Percentiles rank a stretch among this genome's conserved stretches.
phyloP scores from a whole-genome alignment of 2,113 vertebrate species.

The Phyllostomus hastatus region DNA sequence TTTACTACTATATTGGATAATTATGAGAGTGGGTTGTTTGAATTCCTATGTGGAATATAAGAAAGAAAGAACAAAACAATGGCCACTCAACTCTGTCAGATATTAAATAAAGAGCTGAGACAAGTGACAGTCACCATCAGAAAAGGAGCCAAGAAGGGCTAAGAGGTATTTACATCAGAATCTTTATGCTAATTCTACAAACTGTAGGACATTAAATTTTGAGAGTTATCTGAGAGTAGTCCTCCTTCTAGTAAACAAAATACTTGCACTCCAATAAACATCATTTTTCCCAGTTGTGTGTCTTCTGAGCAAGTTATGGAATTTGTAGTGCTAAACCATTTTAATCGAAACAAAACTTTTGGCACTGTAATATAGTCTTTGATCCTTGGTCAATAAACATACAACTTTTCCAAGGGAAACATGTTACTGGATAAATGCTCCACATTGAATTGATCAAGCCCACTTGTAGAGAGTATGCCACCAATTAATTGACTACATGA shows the following conservation, averaged over 20 bases:
- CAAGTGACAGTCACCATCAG: not conserved
- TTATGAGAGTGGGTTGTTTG: not conserved
- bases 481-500: not conserved
- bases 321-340: constrained; percentile 27
- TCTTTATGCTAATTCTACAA: not conserved
- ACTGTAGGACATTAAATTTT: not conserved
- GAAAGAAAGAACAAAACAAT: not conserved
- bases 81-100: not conserved
- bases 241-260: not conserved
- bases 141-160: not conserved
- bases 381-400: constrained; percentile 34
- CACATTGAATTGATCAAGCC: not conserved
- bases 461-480: not conserved
- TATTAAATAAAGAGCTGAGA: not conserved
- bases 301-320: not conserved
- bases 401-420: not conserved
- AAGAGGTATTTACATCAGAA: not conserved
- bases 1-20: too few species aligned
- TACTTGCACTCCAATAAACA: not conserved
- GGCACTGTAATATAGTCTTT: not conserved
- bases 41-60: not conserved
- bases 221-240: not conserved
- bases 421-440: not conserved
- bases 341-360: constrained; percentile 45
- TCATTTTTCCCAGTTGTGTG: not conserved